Percentiles rank a stretch among this genome's conserved stretches.
Conservation (phyloP, 2,888 invertebrate species). For the Scaptomyza flava region DNA sequence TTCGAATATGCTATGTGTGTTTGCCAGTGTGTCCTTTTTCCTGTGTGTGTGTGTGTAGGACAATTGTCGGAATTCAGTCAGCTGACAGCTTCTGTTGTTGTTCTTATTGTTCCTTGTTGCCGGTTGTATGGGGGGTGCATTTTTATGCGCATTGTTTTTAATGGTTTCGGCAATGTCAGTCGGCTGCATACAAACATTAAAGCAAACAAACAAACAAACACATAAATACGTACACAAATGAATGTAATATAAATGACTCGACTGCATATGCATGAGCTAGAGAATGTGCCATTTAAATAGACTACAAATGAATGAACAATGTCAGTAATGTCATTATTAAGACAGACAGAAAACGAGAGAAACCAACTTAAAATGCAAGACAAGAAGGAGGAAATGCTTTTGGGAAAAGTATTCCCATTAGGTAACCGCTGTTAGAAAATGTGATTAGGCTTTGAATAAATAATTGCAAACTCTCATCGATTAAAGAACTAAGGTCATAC, state of each 20-base stretch:
- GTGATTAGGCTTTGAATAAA: slow-evolving; percentile 12
- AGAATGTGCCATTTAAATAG: slow-evolving; percentile 8
- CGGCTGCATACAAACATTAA: slow-evolving; percentile 5
- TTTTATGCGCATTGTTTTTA: slow-evolving; percentile 64
- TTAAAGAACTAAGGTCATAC: background rate
- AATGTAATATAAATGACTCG: slow-evolving; percentile 26
- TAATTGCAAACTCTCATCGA: background rate
- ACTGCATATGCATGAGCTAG: slow-evolving; percentile 14
- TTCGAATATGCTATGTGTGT: slow-evolving; percentile 17
- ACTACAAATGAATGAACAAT: slow-evolving; percentile 32
- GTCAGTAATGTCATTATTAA: slow-evolving; percentile 50
- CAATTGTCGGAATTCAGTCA: slow-evolving; percentile 62
- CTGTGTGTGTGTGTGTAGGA: slow-evolving; percentile 12
- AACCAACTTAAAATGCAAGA: background rate
- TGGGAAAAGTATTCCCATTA: too few relatives aligned
- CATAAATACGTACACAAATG: background rate
- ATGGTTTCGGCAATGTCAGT: slow-evolving; percentile 56
- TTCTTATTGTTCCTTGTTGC: slow-evolving; percentile 11
- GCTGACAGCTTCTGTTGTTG: slow-evolving; percentile 48
- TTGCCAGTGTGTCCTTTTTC: background rate
- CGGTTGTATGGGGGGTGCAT: slow-evolving; percentile 30
- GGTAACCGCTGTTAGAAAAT: slow-evolving; percentile 18
- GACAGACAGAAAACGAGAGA: slow-evolving; percentile 1
- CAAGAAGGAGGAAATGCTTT: background rate
- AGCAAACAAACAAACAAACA: slow-evolving; percentile 8